phyloP scores from a whole-genome alignment of 2,888 invertebrate genomes.

The Andrena bicolor region DNA sequence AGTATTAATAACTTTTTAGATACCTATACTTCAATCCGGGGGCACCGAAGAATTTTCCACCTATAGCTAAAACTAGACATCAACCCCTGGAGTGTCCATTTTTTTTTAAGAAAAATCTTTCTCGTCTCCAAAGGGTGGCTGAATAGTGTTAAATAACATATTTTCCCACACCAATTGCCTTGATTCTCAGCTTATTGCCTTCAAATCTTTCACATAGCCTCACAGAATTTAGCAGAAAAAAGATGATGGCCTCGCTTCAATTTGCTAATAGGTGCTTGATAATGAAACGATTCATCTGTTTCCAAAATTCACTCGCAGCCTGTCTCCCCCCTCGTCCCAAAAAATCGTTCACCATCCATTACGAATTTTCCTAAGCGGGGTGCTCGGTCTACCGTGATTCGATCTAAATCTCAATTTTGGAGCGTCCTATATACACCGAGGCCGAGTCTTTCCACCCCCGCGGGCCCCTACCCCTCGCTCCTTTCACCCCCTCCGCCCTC shows the following conservation, averaged over 20 bases:
- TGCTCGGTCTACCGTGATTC: constrained; percentile 78
- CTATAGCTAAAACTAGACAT: too few relatives aligned
- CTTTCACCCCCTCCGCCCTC: constrained; percentile 47
- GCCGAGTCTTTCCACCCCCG: constrained; percentile 52
- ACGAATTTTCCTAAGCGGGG: constrained; percentile 46
- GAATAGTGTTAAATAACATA: too few relatives aligned
- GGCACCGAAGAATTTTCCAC: background rate
- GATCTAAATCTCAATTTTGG: constrained; percentile 83
- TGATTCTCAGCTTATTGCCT: too few relatives aligned
- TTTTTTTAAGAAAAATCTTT: too few relatives aligned
- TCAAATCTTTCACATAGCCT: too few relatives aligned
- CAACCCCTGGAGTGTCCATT: too few relatives aligned
- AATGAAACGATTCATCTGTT: background rate
- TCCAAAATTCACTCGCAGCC: constrained; percentile 7
- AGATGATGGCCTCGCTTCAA: too few relatives aligned
- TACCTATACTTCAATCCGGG: background rate
- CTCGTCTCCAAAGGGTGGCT: too few relatives aligned
- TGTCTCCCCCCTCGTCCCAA: constrained; percentile 20
- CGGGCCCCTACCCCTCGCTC: constrained; percentile 44
- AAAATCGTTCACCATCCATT: constrained; percentile 72
- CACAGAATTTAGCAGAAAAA: too few relatives aligned
- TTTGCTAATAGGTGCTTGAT: too few relatives aligned
- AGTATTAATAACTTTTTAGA: background rate
- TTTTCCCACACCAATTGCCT: too few relatives aligned
- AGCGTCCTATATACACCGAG: constrained; percentile 70